phyloP scores from a whole-genome alignment of 2,113 vertebrate species.

The Tetraodon nigroviridis region DNA sequence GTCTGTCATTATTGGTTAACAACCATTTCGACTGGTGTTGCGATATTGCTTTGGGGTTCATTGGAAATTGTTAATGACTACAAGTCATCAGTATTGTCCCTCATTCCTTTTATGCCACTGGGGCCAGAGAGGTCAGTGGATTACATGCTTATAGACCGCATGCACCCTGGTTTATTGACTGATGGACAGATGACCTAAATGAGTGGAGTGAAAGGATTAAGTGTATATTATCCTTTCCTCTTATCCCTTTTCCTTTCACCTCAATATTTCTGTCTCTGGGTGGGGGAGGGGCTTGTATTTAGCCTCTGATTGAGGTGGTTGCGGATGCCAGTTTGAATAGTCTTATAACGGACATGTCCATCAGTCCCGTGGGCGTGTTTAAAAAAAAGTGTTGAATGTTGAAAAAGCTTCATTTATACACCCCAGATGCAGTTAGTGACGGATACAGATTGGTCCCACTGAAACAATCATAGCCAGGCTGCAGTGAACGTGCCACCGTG shows the following conservation, averaged over 20 bases:
- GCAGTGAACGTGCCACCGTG: slow-evolving; percentile 32
- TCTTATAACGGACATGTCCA: slow-evolving; percentile 53
- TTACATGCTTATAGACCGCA: slow-evolving; percentile 45
- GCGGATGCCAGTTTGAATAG: slow-evolving; percentile 43
- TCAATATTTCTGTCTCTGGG: slow-evolving; percentile 29
- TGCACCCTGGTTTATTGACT: slow-evolving; percentile 60
- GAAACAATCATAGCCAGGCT: slow-evolving; percentile 34
- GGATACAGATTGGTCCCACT: background rate
- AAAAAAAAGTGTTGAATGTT: no score
- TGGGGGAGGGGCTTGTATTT: slow-evolving; percentile 28
- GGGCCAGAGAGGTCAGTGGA: slow-evolving; percentile 31
- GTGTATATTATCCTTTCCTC: slow-evolving; percentile 62
- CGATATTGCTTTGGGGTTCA: background rate
- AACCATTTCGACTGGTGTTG: background rate
- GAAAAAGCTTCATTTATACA: slow-evolving; percentile 15
- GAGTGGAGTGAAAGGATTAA: slow-evolving; percentile 62
- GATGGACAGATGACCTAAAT: slow-evolving; percentile 67
- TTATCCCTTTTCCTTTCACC: slow-evolving; percentile 40
- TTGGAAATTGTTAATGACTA: slow-evolving; percentile 21
- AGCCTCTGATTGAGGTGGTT: slow-evolving; percentile 6
- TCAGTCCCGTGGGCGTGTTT: slow-evolving; percentile 20
- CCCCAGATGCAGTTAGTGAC: slow-evolving; percentile 11
- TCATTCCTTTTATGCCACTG: slow-evolving; percentile 22
- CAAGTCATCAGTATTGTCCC: slow-evolving; percentile 11
- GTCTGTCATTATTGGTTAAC: background rate